A percentile compares a stretch with the other conserved stretches of the same genome.
phyloP scores from a whole-genome alignment of 2,797 vertebrate genomes.

The Pithecia hirsuta region DNA sequence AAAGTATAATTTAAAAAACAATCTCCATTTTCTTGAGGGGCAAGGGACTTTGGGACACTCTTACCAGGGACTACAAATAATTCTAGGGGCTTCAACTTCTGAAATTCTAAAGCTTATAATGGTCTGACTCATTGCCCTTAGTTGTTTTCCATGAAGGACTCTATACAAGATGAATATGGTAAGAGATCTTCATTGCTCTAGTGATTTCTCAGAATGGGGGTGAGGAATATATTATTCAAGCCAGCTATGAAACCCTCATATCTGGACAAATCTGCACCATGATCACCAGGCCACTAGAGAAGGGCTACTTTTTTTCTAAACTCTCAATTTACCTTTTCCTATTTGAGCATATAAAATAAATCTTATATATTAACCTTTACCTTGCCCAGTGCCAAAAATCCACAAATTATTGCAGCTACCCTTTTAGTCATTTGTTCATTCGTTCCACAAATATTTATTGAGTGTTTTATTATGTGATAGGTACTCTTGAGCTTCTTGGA shows the following conservation, averaged over 20 bases:
- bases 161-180: neutral
- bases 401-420: neutral
- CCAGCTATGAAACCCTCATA: neutral
- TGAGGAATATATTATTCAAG: neutral
- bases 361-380: neutral
- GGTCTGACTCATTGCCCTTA: neutral
- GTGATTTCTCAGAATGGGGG: neutral
- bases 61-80: neutral
- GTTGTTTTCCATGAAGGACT: neutral
- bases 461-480: neutral
- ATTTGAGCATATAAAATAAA: neutral
- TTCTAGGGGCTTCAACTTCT: neutral
- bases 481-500: neutral
- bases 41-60: neutral
- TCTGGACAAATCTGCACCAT: neutral
- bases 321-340: neutral
- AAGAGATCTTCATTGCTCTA: neutral
- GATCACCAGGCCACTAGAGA: neutral
- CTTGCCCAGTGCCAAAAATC: neutral
- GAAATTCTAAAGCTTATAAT: constrained; percentile 3
- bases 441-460: neutral
- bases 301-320: neutral
- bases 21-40: neutral
- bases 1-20: too few species aligned
- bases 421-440: neutral